A percentile compares a stretch with the other conserved stretches of the same genome.
Evolutionary conservation across 1,140 invertebrate species (phyloP).

Genomic region (Drosophila nasuta): DNA sequence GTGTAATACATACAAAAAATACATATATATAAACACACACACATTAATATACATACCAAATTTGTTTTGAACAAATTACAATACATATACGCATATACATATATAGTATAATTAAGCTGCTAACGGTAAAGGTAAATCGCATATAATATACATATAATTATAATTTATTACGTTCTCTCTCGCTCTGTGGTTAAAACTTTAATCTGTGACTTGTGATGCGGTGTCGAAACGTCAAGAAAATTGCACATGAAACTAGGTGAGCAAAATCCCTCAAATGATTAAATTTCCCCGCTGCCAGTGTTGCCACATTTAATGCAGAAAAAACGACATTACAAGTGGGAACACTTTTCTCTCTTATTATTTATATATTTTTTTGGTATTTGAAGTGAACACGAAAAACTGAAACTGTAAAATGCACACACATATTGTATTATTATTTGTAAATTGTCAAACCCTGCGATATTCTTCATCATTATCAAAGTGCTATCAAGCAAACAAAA

Average conservation of each 20-base stretch:
- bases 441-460: not conserved
- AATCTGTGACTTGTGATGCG: not conserved
- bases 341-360: too few relatives aligned
- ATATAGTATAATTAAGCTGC: slow-evolving; percentile 43
- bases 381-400: not conserved
- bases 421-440: not conserved
- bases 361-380: not conserved
- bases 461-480: not conserved
- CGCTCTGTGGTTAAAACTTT: not conserved
- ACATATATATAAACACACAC: slow-evolving; percentile 49
- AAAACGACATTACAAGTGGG: too few relatives aligned
- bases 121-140: slow-evolving; percentile 47
- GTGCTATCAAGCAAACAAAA: not conserved
- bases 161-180: slow-evolving; percentile 27
- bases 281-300: not conserved
- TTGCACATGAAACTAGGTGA: slow-evolving; percentile 15
- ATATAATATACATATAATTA: slow-evolving; percentile 46
- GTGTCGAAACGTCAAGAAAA: slow-evolving; percentile 30
- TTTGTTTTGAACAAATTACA: slow-evolving; percentile 52
- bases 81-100: slow-evolving; percentile 31
- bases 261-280: not conserved
- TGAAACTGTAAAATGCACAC: not conserved
- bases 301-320: not conserved
- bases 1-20: slow-evolving; percentile 54
- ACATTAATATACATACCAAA: slow-evolving; percentile 50